Conservation (phyloP, 2,888 invertebrate species). For the Drosophila meridionalis region DNA sequence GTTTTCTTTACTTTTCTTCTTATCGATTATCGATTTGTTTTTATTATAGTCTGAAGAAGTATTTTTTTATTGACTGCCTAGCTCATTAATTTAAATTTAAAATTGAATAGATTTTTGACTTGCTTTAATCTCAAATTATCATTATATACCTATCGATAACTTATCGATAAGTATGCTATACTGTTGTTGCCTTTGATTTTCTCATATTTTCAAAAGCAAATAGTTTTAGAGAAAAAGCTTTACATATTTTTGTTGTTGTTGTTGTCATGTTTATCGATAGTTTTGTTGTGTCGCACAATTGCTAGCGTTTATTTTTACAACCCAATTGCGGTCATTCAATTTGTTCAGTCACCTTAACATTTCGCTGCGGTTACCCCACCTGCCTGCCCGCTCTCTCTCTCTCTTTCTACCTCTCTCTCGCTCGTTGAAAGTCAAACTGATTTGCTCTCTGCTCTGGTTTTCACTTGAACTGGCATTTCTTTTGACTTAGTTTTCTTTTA, state of each 20-base stretch:
- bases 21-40: not conserved
- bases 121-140: not conserved
- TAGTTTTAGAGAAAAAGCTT: not conserved
- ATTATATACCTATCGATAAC: not conserved
- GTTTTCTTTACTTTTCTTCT: no score
- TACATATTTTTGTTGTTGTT: not conserved
- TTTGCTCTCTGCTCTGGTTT: slow-evolving; percentile 56
- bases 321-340: slow-evolving; percentile 59
- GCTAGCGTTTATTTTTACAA: slow-evolving; percentile 32
- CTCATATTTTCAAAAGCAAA: not conserved
- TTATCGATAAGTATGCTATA: not conserved
- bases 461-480: slow-evolving; percentile 53
- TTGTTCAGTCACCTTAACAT: slow-evolving; percentile 53
- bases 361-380: slow-evolving; percentile 13
- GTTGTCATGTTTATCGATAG: slow-evolving; percentile 1
- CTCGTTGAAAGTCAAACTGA: slow-evolving; percentile 10
- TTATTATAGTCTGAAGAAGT: no score
- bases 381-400: not conserved
- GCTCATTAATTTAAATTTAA: not conserved
- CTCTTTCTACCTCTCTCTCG: not conserved
- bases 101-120: not conserved
- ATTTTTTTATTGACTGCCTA: not conserved
- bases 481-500: slow-evolving; percentile 35
- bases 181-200: no score
- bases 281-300: not conserved